Evolutionary conservation across 2,888 invertebrate species (phyloP).

Genomic region (Rhingia rostrata): DNA sequence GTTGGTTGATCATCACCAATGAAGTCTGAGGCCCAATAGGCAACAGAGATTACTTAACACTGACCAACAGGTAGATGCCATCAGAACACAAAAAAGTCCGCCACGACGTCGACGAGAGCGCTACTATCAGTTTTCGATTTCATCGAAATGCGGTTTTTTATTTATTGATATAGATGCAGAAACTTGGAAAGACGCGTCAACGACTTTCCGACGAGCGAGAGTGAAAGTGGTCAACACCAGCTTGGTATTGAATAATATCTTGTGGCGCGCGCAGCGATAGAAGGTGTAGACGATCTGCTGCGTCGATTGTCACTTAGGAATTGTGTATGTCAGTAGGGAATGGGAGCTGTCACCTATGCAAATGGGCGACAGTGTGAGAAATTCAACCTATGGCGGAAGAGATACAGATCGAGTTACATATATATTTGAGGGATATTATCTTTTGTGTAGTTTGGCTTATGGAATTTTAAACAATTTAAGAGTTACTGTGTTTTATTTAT

Average conservation of each 20-base stretch:
- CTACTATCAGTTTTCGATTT: slow-evolving; percentile 22
- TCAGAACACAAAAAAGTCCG: slow-evolving; percentile 6
- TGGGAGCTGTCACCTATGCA: slow-evolving; percentile 43
- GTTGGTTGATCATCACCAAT: slow-evolving; percentile 15
- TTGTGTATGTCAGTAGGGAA: slow-evolving; percentile 66
- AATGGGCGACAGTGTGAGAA: slow-evolving; percentile 38
- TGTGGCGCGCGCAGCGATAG: slow-evolving; percentile 20
- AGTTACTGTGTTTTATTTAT: too few relatives aligned
- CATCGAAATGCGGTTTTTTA: slow-evolving; percentile 6
- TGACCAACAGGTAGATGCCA: slow-evolving; percentile 41
- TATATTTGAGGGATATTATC: not conserved
- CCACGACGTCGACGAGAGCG: not conserved
- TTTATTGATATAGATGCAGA: slow-evolving; percentile 26
- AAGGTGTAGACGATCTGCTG: slow-evolving; percentile 7
- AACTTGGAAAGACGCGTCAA: slow-evolving; percentile 14
- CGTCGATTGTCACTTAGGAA: slow-evolving; percentile 34
- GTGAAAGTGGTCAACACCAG: slow-evolving; percentile 59
- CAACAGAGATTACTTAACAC: slow-evolving; percentile 56
- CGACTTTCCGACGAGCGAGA: slow-evolving; percentile 45
- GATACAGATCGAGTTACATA: slow-evolving; percentile 20
- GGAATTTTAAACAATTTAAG: too few relatives aligned
- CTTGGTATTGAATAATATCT: slow-evolving; percentile 55
- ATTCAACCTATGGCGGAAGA: slow-evolving; percentile 41
- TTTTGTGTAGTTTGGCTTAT: too few relatives aligned
- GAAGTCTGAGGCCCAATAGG: slow-evolving; percentile 32